A percentile compares a stretch with the other conserved stretches of the same genome.
These are phyloP conservation scores for Scarus forsteni DNA, from an alignment of 2,797 vertebrate genomes.

Conservation along the genomic window DNA sequence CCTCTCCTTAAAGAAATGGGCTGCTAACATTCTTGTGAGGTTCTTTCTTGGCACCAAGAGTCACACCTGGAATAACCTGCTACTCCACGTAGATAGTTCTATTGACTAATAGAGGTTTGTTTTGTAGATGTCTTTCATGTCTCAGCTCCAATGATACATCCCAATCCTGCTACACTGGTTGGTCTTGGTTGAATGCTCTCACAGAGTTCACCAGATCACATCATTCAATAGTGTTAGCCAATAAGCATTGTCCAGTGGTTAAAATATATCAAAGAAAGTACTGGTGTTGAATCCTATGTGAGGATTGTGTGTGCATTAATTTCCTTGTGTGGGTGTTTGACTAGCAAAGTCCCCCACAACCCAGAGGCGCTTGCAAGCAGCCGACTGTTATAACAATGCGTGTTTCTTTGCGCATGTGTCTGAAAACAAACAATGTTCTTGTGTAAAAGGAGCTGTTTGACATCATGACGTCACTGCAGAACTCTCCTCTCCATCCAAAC, in stretches of 20 bases:
- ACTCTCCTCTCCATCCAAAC: not conserved
- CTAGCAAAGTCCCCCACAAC: conserved; percentile 11
- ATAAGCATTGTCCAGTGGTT: conserved; percentile 2
- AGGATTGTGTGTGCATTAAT: not conserved
- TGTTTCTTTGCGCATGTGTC: conserved; percentile 11
- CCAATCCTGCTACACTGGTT: not conserved
- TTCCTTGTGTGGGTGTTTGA: conserved; percentile 4
- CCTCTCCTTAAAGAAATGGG: not conserved
- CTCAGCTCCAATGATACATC: not conserved
- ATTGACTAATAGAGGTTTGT: not conserved
- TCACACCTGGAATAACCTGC: conserved; percentile 6
- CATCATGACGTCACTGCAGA: conserved; percentile 27
- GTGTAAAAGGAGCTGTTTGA: conserved; percentile 61
- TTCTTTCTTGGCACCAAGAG: not conserved
- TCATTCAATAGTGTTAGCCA: too few relatives aligned
- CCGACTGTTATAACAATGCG: conserved; percentile 30
- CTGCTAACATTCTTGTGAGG: not conserved
- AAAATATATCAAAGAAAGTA: conserved; percentile 25
- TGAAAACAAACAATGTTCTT: conserved; percentile 6
- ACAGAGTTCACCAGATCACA: too few relatives aligned
- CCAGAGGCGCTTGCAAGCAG: conserved; percentile 2
- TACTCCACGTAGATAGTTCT: not conserved
- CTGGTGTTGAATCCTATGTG: conserved; percentile 9
- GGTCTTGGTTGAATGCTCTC: not conserved
- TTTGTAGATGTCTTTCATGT: not conserved